phyloP scores from a whole-genome alignment of 2,113 vertebrate species.

The Rhabdomys dilectus region DNA sequence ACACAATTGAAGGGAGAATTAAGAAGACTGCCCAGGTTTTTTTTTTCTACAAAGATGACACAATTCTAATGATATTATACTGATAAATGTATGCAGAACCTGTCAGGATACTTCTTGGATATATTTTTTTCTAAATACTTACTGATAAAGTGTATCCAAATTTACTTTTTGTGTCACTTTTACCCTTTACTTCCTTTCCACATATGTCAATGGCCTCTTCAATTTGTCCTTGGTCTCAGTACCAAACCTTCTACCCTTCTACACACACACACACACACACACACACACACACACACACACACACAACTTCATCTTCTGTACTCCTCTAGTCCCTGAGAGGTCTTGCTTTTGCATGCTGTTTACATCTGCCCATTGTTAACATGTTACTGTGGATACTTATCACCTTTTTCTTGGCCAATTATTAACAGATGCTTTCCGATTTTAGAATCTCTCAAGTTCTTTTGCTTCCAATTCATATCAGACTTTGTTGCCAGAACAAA shows the following conservation, averaged over 20 bases:
- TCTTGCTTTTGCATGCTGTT: not conserved
- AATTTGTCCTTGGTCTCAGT: not conserved
- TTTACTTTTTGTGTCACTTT: not conserved
- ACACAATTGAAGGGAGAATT: not conserved
- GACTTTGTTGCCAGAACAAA: slow-evolving; percentile 8
- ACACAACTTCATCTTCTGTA: not conserved
- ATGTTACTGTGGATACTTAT: not conserved
- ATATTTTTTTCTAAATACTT: slow-evolving; percentile 11
- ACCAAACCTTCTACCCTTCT: not conserved
- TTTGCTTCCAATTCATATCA: slow-evolving; percentile 38
- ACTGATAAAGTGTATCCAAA: not conserved
- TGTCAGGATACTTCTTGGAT: not conserved
- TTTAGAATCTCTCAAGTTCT: slow-evolving; percentile 19
- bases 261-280: too few species aligned
- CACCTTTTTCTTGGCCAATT: not conserved
- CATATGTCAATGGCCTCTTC: not conserved
- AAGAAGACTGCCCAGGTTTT: not conserved
- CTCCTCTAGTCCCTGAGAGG: not conserved
- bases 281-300: too few species aligned
- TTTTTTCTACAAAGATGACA: not conserved
- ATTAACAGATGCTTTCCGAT: not conserved
- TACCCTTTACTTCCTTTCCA: not conserved
- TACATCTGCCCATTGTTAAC: not conserved
- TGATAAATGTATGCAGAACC: not conserved
- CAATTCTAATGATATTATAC: not conserved